These are phyloP conservation scores for Ophioninae sp. DNA, from an alignment of 2,888 invertebrate genomes.

Conservation along the genomic window DNA sequence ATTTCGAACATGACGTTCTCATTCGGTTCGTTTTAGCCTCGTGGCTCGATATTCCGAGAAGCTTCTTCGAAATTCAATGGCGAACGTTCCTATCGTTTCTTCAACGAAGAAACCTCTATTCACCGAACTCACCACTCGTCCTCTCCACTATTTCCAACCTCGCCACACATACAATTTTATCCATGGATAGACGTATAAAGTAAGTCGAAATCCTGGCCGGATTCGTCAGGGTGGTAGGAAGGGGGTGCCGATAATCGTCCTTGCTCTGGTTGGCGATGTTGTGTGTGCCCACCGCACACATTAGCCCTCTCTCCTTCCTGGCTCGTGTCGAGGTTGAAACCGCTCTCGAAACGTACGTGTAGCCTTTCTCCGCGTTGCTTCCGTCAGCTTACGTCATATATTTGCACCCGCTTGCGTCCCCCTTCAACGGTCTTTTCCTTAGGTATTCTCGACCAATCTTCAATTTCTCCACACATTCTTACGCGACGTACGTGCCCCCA, in stretches of 20 bases:
- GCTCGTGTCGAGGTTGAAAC: conserved; percentile 32
- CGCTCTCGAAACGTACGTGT: conserved; percentile 53
- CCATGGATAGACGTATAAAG: background rate
- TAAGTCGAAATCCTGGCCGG: background rate
- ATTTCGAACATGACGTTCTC: too few relatives aligned
- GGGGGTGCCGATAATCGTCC: conserved; percentile 61
- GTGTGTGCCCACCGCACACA: conserved; percentile 23
- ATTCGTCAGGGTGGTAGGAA: background rate
- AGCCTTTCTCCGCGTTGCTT: conserved; percentile 26
- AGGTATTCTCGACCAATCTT: conserved; percentile 4
- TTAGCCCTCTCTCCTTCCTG: background rate
- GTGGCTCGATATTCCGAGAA: background rate
- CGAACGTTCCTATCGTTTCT: background rate
- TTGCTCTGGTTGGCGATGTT: conserved; percentile 63
- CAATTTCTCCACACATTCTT: background rate
- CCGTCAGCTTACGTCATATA: conserved; percentile 31
- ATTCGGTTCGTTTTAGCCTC: background rate
- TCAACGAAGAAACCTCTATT: background rate
- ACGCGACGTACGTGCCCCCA: too few relatives aligned
- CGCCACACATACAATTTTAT: background rate
- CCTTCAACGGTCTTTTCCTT: conserved; percentile 6
- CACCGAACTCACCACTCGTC: background rate
- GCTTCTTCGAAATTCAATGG: background rate
- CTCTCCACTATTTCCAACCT: background rate
- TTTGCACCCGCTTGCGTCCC: background rate